These are phyloP conservation scores for Eucidaris tribuloides DNA, from an alignment of 35 echinoderm and acorn worm genomes.

Conservation along the genomic window DNA sequence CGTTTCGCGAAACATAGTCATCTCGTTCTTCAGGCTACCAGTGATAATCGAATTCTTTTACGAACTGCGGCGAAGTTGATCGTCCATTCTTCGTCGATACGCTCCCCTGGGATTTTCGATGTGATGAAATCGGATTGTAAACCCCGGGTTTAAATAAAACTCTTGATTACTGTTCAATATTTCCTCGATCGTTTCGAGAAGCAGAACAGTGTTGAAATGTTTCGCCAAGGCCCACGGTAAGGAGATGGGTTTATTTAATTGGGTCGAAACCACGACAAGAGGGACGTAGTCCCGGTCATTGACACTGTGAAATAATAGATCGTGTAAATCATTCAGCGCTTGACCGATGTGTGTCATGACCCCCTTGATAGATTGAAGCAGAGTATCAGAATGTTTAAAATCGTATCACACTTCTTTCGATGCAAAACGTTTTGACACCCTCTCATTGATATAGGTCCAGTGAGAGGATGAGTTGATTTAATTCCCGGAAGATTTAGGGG, in stretches of 20 bases:
- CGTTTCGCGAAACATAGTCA: not conserved
- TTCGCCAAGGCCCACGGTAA: not conserved
- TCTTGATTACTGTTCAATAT: not conserved
- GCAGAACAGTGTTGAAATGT: not conserved
- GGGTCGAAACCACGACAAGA: not conserved
- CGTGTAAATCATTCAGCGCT: not conserved
- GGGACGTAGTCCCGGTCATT: not conserved
- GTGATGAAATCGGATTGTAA: conserved; percentile 4
- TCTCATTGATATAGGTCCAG: not conserved
- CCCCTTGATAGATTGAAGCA: not conserved
- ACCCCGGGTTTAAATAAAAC: not conserved
- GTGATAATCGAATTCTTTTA: not conserved
- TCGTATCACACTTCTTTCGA: not conserved
- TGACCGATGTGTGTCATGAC: not conserved
- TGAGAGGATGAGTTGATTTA: not conserved
- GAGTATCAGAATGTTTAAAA: not conserved
- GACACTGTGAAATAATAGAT: not conserved
- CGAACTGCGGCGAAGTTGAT: not conserved
- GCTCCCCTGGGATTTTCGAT: not conserved
- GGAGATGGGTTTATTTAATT: not conserved
- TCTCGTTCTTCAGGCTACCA: not conserved
- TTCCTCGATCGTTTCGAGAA: not conserved
- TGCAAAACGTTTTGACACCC: not conserved
- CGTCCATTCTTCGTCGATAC: not conserved
- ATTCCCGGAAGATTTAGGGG: too few relatives aligned